phyloP scores from a whole-genome alignment of 2,797 vertebrate genomes.

The Monodelphis domestica region DNA sequence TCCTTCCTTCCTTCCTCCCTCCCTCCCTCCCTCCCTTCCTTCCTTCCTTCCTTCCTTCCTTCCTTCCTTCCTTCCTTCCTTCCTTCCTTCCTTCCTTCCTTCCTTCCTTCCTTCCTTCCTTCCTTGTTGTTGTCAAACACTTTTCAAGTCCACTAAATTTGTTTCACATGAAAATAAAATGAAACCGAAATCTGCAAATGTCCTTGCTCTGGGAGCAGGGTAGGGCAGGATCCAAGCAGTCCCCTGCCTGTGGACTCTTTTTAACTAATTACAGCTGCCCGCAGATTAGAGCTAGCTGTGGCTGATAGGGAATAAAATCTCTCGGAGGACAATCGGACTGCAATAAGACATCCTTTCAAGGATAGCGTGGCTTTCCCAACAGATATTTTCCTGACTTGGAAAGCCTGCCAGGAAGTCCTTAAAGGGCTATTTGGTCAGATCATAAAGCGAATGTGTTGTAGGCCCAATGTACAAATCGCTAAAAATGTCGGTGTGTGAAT shows the following conservation, averaged over 20 bases:
- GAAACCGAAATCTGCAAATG: conserved; percentile 57
- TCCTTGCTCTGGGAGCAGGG: conserved; percentile 45
- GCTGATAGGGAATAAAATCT: conserved; percentile 51
- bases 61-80: no score
- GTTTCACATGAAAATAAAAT: conserved; percentile 65
- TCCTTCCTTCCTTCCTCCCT: no score
- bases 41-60: no score
- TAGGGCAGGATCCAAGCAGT: conserved; percentile 49
- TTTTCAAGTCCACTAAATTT: conserved; percentile 61
- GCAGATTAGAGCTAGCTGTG: conserved; percentile 53
- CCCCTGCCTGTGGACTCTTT: conserved; percentile 50
- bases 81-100: no score
- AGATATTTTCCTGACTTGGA: conserved; percentile 50
- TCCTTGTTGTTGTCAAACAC: not conserved
- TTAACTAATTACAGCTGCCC: conserved; percentile 46
- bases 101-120: no score
- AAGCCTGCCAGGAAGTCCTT: conserved; percentile 43
- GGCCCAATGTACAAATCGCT: conserved; percentile 55
- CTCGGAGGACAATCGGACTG: conserved; percentile 4
- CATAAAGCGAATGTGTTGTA: conserved; percentile 41
- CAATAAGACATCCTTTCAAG: conserved; percentile 52
- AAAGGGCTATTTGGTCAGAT: conserved; percentile 56
- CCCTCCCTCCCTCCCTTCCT: no score
- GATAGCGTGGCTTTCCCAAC: conserved; percentile 40
- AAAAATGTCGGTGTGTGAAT: conserved; percentile 11